Evolutionary conservation across 2,888 invertebrate species (phyloP), one percentile per base, ranked within the genome.

Genomic region (Leptarthrus brevirostris): DNA sequence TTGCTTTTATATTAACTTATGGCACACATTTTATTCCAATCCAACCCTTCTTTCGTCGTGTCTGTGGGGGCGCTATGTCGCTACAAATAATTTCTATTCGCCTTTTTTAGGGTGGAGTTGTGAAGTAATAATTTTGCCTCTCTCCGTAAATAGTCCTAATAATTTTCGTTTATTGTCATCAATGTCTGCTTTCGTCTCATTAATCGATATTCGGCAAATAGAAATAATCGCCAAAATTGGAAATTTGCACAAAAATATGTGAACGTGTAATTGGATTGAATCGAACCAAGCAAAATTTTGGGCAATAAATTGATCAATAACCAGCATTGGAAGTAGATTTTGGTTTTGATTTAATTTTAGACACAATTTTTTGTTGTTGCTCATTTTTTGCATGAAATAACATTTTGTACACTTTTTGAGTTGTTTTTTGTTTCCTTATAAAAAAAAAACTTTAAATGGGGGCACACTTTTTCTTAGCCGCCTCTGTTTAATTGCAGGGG

Each of bases 401-500:
- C 22, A 64, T 20, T 6, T 22, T 64, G 44, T 47, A 44, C 5
- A 64, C 18, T 44, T 40, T 64, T 69, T 69, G 26, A 40, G 12
- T 69, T 30, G 30, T 69, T 69, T 69, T 52, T n/a, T 20, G 26
- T 26, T n/a, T 24, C 5, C 20, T 49, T 22, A n/a, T n/a, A n/a
- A n/a, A n/a, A n/a, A 66, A 49, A 66, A 52, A 52, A 14, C 30
- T 69, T 49, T 71, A 71, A 73, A 56, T 74, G 76, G 76, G 76
- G 76, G 74, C 74, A 69, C 69, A 75, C 61, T 72, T 73, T 75
- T 74, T 75, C 77, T 76, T 76, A 86, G 88, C 88, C 88, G 88
- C 88, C 88, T 88, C 88, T 88, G 88, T 87, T 78, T 76, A 74
- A 88, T 88, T 88, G 86, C 88, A 88, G 88, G 88, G 88, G 88